Base-by-base conservation (phyloP, 92 coral and sea anemone genomes). In the Umimayanthus kanabou region DNA sequence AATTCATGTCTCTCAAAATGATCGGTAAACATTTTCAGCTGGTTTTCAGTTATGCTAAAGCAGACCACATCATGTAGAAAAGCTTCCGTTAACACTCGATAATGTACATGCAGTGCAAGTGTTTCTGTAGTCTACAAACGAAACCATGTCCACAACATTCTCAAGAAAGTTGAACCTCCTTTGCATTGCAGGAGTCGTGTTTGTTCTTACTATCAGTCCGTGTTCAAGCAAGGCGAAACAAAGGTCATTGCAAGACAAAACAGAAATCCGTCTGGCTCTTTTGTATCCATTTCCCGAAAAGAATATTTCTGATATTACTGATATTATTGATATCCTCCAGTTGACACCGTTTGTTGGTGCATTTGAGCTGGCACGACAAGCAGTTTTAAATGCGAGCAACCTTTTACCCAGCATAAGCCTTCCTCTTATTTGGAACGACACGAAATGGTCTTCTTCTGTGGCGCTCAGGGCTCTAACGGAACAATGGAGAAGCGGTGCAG, bases 401-500 rank as follows among this genome's bases (percentile, higher is more conserved):
- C 71, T 90, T 71, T 84, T 87, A 40, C 90, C 93, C 22, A 88
- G 49, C 55, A 58, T 91, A 75, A 86, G 66, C 13, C 81, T 96
- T 80, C 69, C 85, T 26, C 82, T 88, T 45, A 78, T 86, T 16
- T 94, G 94, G 98, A 92, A 89, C 49, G 98, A 96, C 88, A 96
- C 98, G 23, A 88, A 81, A 33, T 93, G 95, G 78, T 87, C 86
- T 18, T 93, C 92, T 26, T 82, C 88, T 22, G 91, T 87, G 39
- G 96, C 95, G 22, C 79, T 94, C 58, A 65, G 85, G 76, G 98
- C 90, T 16, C 91, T 96, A 93, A 89, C 90, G 20, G 86, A 94
- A 13, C 98, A 94, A 61, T 93, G 88, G 93, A 30, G 43, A n/a
- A 74, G 73, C 39, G 82, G 83, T 22, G 98, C 93, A 4, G 93